Evolutionary conservation across 2,113 vertebrate species (phyloP).

Genomic region (Nymphicus hollandicus): DNA sequence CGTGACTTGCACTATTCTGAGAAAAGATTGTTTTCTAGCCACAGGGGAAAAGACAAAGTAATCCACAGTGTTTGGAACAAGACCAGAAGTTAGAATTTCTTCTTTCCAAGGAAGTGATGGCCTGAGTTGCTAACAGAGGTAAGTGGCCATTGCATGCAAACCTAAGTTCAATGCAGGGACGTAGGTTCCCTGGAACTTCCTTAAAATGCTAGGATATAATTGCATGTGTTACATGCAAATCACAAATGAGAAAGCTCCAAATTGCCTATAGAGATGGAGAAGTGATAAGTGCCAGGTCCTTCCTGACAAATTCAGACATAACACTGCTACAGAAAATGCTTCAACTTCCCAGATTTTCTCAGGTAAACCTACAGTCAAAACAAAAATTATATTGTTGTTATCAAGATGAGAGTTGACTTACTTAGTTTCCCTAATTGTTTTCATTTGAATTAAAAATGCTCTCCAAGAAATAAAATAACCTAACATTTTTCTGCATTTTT

Average conservation of each 20-base stretch:
- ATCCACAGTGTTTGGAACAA: background rate
- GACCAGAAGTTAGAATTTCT: background rate
- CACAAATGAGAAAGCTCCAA: background rate
- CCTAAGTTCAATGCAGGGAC: background rate
- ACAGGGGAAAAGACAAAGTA: background rate
- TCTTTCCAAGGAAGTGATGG: background rate
- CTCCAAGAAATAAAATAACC: background rate
- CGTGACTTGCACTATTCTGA: background rate
- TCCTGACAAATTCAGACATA: background rate
- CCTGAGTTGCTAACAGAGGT: background rate
- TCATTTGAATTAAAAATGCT: background rate
- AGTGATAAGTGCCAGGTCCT: background rate
- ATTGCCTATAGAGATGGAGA: background rate
- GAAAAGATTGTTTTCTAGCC: background rate
- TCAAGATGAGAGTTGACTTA: background rate
- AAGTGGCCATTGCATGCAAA: background rate
- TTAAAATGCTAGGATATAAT: background rate
- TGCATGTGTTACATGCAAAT: background rate
- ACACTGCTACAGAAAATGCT: background rate
- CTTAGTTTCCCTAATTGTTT: background rate
- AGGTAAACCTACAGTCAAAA: background rate
- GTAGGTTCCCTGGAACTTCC: background rate
- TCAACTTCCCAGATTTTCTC: background rate
- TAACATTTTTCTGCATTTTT: background rate
- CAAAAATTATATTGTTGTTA: background rate